Conservation (phyloP, 2,888 invertebrate genomes). For the Acanthacorydalis orientalis region DNA sequence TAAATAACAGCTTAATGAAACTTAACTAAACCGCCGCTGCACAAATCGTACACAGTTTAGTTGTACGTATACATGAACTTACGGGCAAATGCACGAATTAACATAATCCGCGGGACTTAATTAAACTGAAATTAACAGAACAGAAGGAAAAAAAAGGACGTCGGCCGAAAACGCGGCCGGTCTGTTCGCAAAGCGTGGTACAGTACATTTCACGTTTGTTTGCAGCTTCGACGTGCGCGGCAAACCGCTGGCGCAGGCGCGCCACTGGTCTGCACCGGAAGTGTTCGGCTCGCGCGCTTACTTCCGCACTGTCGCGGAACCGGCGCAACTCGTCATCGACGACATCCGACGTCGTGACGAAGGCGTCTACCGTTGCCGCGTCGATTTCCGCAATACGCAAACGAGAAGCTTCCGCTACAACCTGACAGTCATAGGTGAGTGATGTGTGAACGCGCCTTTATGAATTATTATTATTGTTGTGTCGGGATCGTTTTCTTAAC, state of each 20-base stretch:
- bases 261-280: conserved; percentile 72
- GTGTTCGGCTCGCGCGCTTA: conserved; percentile 76
- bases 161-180: too few species aligned
- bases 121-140: too few species aligned
- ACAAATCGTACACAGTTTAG: too few species aligned
- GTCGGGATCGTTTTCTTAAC: too few species aligned
- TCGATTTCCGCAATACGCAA: conserved; percentile 80
- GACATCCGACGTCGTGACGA: conserved; percentile 78
- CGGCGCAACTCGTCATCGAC: conserved; percentile 63
- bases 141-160: too few species aligned
- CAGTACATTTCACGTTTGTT: conserved; percentile 14
- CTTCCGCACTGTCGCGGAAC: conserved; percentile 62
- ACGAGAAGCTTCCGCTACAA: conserved; percentile 80
- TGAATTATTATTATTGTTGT: too few species aligned
- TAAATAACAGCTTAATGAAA: too few species aligned
- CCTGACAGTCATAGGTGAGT: conserved; percentile 79
- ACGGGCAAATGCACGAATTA: too few species aligned
- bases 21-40: too few species aligned
- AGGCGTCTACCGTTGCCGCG: conserved; percentile 76
- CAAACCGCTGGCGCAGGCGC: conserved; percentile 59
- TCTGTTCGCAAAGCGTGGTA: background rate
- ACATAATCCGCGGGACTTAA: too few species aligned
- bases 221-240: conserved; percentile 76
- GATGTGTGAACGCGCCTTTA: background rate
- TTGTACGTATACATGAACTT: too few species aligned